Evolutionary conservation across 1,140 invertebrate genomes (phyloP).

Genomic region (Ceratina japonica): DNA sequence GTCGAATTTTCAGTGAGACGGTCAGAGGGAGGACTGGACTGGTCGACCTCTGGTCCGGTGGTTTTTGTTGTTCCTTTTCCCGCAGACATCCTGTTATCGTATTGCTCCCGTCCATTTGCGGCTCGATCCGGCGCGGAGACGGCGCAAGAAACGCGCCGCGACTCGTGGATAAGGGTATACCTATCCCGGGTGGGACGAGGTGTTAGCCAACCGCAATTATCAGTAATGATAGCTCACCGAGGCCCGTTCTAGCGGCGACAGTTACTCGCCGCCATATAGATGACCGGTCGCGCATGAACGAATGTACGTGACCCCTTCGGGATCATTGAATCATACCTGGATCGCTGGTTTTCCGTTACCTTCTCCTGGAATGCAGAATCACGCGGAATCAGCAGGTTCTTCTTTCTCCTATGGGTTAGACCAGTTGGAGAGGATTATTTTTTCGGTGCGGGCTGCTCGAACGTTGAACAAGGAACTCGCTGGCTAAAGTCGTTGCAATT

Average conservation of each 20-base stretch:
- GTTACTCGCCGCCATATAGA: slow-evolving; percentile 48
- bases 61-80: slow-evolving; percentile 31
- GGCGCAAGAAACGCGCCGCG: neutral
- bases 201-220: slow-evolving; percentile 59
- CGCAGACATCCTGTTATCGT: slow-evolving; percentile 51
- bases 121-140: slow-evolving; percentile 2
- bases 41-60: slow-evolving; percentile 35
- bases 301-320: slow-evolving; percentile 51
- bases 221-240: slow-evolving; percentile 54
- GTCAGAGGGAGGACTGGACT: neutral
- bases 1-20: slow-evolving; percentile 42
- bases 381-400: neutral
- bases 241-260: slow-evolving; percentile 41
- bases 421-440: neutral
- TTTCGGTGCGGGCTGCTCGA: neutral
- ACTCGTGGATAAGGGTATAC: slow-evolving; percentile 22
- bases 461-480: neutral
- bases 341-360: slow-evolving; percentile 38
- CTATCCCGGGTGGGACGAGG: slow-evolving; percentile 35
- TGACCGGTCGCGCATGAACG: slow-evolving; percentile 55
- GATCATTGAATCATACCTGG: slow-evolving; percentile 51
- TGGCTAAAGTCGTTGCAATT: too few species aligned
- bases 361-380: slow-evolving; percentile 12
- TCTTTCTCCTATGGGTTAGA: too few species aligned
- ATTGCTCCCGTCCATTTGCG: slow-evolving; percentile 39